A percentile compares a stretch with the other conserved stretches of the same genome.
Conservation (phyloP, 2,797 vertebrate species). For the Varecia variegata region DNA sequence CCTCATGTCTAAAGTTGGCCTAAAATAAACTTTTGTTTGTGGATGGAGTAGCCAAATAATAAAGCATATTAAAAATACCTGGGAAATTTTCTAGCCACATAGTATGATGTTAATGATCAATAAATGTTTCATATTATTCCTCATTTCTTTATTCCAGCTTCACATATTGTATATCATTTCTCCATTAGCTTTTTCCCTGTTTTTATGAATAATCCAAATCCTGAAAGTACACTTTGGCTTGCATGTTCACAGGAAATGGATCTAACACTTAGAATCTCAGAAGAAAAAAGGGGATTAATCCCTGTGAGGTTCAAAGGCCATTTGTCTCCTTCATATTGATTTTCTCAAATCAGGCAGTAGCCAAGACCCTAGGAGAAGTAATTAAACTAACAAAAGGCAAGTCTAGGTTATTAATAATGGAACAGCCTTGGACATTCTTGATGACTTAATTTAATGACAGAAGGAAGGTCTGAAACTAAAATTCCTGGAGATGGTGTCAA, state of each 20-base stretch:
- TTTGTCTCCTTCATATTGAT: conserved; percentile 61
- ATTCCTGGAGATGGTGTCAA: conserved; percentile 35
- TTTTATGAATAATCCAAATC: conserved; percentile 29
- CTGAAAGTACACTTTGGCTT: background rate
- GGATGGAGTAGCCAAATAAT: background rate
- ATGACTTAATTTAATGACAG: conserved; percentile 65
- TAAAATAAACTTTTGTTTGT: conserved; percentile 36
- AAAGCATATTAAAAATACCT: background rate
- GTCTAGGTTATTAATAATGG: conserved; percentile 69
- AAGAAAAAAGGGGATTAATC: conserved; percentile 25
- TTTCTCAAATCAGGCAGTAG: conserved; percentile 57
- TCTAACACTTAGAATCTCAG: conserved; percentile 29
- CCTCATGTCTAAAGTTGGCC: background rate
- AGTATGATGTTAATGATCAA: conserved; percentile 5
- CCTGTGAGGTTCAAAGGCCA: conserved; percentile 42
- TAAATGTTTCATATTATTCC: background rate
- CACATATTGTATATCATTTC: background rate
- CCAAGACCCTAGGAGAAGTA: conserved; percentile 43
- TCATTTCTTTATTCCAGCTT: conserved; percentile 18
- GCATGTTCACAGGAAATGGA: conserved; percentile 23
- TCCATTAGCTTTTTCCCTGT: background rate
- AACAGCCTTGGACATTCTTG: conserved; percentile 57
- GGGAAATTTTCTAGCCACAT: background rate
- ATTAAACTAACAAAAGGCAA: conserved; percentile 61
- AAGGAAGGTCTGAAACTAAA: conserved; percentile 29